A percentile compares a stretch with the other conserved stretches of the same genome.
Conservation (phyloP, 2,113 vertebrate genomes). For the Protobothrops flavoviridis region DNA sequence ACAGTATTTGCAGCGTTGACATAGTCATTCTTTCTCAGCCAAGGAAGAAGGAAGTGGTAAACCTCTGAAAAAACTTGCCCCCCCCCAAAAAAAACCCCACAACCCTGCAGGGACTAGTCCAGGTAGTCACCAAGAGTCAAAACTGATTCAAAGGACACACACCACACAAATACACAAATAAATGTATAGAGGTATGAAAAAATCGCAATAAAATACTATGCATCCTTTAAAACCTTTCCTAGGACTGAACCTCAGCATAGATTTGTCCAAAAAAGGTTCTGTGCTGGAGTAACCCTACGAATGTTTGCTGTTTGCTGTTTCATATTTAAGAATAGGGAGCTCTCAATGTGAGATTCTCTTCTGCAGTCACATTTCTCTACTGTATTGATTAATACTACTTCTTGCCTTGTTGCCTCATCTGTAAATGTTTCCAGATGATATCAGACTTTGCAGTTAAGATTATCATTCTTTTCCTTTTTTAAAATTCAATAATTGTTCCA, state of each 20-base stretch:
- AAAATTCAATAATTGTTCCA: neutral
- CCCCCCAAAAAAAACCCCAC: too few relatives aligned
- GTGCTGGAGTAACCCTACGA: neutral
- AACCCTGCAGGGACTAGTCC: neutral
- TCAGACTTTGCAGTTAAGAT: neutral
- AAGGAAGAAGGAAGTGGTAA: neutral
- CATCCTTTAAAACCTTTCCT: neutral
- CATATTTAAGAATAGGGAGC: neutral
- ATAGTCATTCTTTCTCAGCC: neutral
- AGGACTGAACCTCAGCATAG: neutral
- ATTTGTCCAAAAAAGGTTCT: neutral
- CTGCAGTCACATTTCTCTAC: neutral
- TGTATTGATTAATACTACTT: neutral
- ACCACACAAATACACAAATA: neutral
- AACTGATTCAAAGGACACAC: neutral
- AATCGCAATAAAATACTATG: neutral
- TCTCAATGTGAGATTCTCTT: neutral
- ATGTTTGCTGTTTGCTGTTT: neutral
- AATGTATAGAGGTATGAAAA: neutral
- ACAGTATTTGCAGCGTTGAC: too few relatives aligned
- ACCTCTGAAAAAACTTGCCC: neutral
- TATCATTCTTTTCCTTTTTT: neutral
- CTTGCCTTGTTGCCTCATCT: neutral
- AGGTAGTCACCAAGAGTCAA: neutral
- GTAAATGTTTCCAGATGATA: neutral